Conservation (phyloP, 2,888 invertebrate species). For the Drosophila aldrichi region DNA sequence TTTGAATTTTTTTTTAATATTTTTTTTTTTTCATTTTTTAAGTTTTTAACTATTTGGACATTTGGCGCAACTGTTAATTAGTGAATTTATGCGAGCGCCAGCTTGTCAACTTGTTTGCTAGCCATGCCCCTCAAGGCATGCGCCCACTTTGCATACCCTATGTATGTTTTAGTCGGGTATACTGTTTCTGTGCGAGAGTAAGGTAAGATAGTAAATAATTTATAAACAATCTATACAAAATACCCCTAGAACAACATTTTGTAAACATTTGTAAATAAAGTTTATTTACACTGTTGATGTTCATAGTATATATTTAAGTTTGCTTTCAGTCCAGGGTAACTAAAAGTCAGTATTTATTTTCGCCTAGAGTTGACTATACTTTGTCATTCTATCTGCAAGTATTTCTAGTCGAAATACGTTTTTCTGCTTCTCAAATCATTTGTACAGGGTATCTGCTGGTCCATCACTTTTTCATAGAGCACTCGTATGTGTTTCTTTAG, state of each 20-base stretch:
- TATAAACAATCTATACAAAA: too few relatives aligned
- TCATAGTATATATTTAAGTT: too few relatives aligned
- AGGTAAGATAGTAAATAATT: too few relatives aligned
- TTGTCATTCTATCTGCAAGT: too few relatives aligned
- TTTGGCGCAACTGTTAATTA: constrained; percentile 75
- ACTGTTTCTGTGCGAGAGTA: background rate
- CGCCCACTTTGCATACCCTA: background rate
- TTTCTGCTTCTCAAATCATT: too few relatives aligned
- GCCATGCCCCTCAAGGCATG: constrained; percentile 30
- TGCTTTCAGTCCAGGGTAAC: too few relatives aligned
- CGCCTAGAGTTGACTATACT: too few relatives aligned
- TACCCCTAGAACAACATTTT: too few relatives aligned
- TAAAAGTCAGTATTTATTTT: too few relatives aligned
- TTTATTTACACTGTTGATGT: too few relatives aligned
- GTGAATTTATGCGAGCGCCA: constrained; percentile 68
- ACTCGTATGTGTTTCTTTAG: constrained; percentile 12
- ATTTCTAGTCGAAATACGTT: too few relatives aligned
- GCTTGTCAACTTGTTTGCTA: constrained; percentile 72
- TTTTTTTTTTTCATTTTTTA: background rate
- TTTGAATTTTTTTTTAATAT: background rate
- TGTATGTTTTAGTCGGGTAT: background rate
- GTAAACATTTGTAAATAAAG: too few relatives aligned
- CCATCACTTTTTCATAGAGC: background rate
- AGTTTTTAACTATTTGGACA: constrained; percentile 31
- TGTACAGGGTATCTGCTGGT: background rate